Percentiles rank a stretch among this genome's conserved stretches.
Conservation (phyloP, 2,888 invertebrate genomes). For the Nesidiocoris tenuis region DNA sequence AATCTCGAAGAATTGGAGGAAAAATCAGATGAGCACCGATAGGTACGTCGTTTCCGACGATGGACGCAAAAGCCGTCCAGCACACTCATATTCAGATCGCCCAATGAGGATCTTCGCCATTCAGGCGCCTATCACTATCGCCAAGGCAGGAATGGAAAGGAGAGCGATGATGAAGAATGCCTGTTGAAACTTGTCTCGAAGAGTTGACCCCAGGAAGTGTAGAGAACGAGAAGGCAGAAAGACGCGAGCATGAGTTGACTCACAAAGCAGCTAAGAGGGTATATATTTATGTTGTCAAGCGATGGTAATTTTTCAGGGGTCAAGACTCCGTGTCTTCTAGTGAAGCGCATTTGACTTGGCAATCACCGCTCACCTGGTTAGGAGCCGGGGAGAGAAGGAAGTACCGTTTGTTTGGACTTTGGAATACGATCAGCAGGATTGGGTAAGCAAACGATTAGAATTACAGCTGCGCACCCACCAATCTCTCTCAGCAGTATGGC, state of each 20-base stretch:
- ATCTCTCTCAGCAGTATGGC: too few species aligned
- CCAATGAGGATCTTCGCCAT: background rate
- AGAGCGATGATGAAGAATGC: background rate
- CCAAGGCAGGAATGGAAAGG: background rate
- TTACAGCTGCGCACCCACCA: too few species aligned
- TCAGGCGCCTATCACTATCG: background rate
- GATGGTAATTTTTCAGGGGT: slow-evolving; percentile 37
- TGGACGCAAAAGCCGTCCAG: background rate
- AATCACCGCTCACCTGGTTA: slow-evolving; percentile 26
- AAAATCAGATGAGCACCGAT: too few species aligned
- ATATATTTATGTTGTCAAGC: slow-evolving; percentile 40
- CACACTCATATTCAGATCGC: background rate
- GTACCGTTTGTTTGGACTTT: slow-evolving; percentile 34
- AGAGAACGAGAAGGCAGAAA: slow-evolving; percentile 9
- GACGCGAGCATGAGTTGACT: slow-evolving; percentile 29
- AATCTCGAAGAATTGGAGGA: too few species aligned
- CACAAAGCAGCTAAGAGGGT: slow-evolving; percentile 36
- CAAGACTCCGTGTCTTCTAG: slow-evolving; percentile 20
- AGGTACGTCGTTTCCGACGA: too few species aligned
- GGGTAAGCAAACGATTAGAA: background rate
- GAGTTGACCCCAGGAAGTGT: slow-evolving; percentile 40
- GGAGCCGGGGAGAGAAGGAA: background rate
- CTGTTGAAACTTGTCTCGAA: background rate
- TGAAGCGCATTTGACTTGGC: slow-evolving; percentile 35
- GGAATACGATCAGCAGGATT: slow-evolving; percentile 28